Percentiles rank a stretch among this genome's conserved stretches.
Conservation (phyloP, 2,888 invertebrate genomes). For the Congeria kusceri region DNA sequence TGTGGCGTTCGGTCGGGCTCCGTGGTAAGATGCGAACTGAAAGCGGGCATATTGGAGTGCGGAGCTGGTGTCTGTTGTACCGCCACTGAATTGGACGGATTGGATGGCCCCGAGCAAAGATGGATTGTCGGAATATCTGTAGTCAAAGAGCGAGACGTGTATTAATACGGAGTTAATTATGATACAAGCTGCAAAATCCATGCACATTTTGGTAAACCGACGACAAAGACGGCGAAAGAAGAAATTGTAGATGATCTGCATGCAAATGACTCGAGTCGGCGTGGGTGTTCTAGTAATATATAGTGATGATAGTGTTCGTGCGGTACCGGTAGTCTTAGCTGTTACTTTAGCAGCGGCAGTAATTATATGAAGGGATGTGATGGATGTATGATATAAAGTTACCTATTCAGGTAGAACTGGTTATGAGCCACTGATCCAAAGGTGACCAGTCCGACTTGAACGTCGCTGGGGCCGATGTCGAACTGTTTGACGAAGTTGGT, state of each 20-base stretch:
- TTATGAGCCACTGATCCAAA: constrained; percentile 60
- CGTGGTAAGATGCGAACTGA: constrained; percentile 56
- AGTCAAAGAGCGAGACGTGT: no score
- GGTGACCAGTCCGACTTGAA: constrained; percentile 72
- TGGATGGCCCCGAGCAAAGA: constrained; percentile 59
- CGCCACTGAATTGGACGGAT: constrained; percentile 44
- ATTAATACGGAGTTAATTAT: no score
- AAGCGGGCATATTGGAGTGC: constrained; percentile 62
- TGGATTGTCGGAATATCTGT: constrained; percentile 52
- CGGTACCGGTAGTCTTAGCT: no score
- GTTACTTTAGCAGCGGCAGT: no score
- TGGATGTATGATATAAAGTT: constrained; percentile 14
- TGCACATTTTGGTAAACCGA: no score
- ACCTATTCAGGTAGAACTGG: constrained; percentile 65
- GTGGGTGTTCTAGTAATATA: no score
- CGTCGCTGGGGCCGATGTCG: constrained; percentile 70
- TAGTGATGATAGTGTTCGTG: no score
- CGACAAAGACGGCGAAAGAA: no score
- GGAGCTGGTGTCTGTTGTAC: constrained; percentile 57
- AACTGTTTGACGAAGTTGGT: constrained; percentile 71
- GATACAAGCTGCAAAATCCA: no score
- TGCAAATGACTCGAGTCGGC: no score
- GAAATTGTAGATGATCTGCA: no score
- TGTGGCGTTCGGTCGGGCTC: constrained; percentile 57
- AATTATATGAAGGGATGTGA: no score